A percentile compares a stretch with the other conserved stretches of the same genome.
Conservation (phyloP, 2,113 vertebrate genomes). For the Colossoma macropomum region DNA sequence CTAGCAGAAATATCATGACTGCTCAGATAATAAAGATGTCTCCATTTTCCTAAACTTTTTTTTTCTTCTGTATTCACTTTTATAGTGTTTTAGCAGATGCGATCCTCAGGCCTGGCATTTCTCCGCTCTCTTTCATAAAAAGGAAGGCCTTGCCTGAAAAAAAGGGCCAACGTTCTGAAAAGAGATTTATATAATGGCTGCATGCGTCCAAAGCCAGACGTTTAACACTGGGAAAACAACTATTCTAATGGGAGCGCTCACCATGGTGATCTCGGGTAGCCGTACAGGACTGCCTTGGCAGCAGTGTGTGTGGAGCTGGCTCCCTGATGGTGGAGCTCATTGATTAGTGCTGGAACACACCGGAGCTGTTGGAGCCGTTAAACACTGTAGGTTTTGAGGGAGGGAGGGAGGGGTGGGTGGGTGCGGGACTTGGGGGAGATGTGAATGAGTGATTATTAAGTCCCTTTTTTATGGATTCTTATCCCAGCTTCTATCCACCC, state of each 20-base stretch:
- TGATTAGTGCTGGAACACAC: conserved; percentile 73
- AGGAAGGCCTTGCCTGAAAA: conserved; percentile 61
- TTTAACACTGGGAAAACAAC: conserved; percentile 72
- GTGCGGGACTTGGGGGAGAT: conserved; percentile 59
- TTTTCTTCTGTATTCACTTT: conserved; percentile 34
- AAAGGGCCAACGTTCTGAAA: conserved; percentile 77
- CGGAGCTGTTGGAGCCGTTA: conserved; percentile 74
- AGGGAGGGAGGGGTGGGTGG: conserved; percentile 45
- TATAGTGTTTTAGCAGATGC: conserved; percentile 58
- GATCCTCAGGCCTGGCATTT: conserved; percentile 48
- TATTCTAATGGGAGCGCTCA: conserved; percentile 75
- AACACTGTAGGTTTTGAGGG: conserved; percentile 63
- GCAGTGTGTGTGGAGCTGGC: conserved; percentile 64
- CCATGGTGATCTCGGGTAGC: conserved; percentile 74
- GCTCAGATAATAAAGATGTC: conserved; percentile 60
- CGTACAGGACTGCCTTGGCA: conserved; percentile 70
- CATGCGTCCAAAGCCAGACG: conserved; percentile 74
- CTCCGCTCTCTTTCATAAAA: conserved; percentile 28
- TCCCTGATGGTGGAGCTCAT: conserved; percentile 73
- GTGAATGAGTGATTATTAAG: conserved; percentile 71
- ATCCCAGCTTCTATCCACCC: conserved; percentile 46
- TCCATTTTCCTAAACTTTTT: conserved; percentile 54
- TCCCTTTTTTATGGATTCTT: conserved; percentile 56
- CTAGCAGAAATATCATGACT: conserved; percentile 41
- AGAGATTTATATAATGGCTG: conserved; percentile 75